Evolutionary conservation across 1,140 invertebrate species (phyloP).

Genomic region (Chymomyza costata): DNA sequence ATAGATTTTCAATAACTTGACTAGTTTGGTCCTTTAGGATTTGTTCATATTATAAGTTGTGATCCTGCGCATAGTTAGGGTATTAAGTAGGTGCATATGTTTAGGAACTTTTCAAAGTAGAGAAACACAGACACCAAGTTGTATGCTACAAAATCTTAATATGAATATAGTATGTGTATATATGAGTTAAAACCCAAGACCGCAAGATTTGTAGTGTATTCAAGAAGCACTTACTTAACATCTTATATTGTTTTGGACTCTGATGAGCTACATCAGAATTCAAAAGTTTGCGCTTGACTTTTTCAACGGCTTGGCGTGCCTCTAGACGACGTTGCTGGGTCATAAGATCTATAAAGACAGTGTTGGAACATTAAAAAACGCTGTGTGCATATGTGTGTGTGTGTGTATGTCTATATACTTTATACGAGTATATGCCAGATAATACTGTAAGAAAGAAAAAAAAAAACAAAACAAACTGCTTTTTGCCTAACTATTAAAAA

Average conservation of each 20-base stretch:
- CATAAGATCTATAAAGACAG: slow-evolving; percentile 48
- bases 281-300: slow-evolving; percentile 44
- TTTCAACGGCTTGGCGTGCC: slow-evolving; percentile 38
- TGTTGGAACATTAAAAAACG: slow-evolving; percentile 18
- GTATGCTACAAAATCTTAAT: slow-evolving; percentile 10
- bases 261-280: slow-evolving; percentile 30
- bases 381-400: slow-evolving; percentile 5
- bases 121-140: slow-evolving; percentile 4
- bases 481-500: slow-evolving; percentile 5
- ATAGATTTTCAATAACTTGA: too few species aligned
- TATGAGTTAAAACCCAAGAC: slow-evolving; percentile 36
- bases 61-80: too few species aligned
- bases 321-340: slow-evolving; percentile 30
- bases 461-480: slow-evolving; percentile 10
- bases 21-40: too few species aligned
- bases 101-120: not conserved
- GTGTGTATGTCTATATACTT: slow-evolving; percentile 14
- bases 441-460: slow-evolving; percentile 66
- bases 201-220: slow-evolving; percentile 17
- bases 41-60: too few species aligned
- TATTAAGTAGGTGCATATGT: not conserved
- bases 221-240: slow-evolving; percentile 44
- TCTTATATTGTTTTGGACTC: slow-evolving; percentile 42
- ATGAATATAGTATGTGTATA: slow-evolving; percentile 12
- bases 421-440: slow-evolving; percentile 20